Evolutionary conservation across 2,113 vertebrate species (phyloP), one percentile per base, ranked within the genome.

Genomic region (Nansenia antarctica): DNA sequence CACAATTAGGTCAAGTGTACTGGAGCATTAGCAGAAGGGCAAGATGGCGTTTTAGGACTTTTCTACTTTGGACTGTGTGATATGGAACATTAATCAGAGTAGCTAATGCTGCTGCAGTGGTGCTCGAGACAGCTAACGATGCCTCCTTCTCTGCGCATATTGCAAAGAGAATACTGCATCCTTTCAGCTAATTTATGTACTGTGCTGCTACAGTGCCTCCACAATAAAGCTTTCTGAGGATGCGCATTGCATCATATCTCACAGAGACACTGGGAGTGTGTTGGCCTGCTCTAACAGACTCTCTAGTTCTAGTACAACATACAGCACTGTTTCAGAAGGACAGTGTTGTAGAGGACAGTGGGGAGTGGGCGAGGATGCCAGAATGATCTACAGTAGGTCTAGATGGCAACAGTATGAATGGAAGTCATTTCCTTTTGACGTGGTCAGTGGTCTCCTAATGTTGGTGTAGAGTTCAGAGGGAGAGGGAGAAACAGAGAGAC

Each of bases 71-170:
- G 69, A 78, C 82, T 79, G 83, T 77, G 77, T 70, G 82, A 87
- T 77, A 85, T 64, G 69, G 77, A 30, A 69, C 82, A 86, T 89
- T 90, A 89, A 91, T 91, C 88, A 86, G 81, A 73, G 79, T 84
- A n/a, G n/a, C n/a, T n/a, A 83, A 86, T 88, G 82, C 74, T 85
- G 84, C 87, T 74, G 83, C 78, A 82, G 86, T 37, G 65, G 70
- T 37, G 63, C 58, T 53, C 71, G 74, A 86, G 76, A 76, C 80
- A 85, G 74, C 57, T 69, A 76, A 70, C 67, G 65, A 84, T 73
- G 69, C 75, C 27, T 58, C 20, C n/a, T n/a, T n/a, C n/a, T n/a
- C n/a, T n/a, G n/a, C n/a, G n/a, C 9, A 20, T 49, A 49, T 20
- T 49, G 18, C 35, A 76, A 84, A 83, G 82, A 77, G 87, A 86